Conservation (phyloP, 1,140 invertebrate genomes). For the Ridgeia piscesae region DNA sequence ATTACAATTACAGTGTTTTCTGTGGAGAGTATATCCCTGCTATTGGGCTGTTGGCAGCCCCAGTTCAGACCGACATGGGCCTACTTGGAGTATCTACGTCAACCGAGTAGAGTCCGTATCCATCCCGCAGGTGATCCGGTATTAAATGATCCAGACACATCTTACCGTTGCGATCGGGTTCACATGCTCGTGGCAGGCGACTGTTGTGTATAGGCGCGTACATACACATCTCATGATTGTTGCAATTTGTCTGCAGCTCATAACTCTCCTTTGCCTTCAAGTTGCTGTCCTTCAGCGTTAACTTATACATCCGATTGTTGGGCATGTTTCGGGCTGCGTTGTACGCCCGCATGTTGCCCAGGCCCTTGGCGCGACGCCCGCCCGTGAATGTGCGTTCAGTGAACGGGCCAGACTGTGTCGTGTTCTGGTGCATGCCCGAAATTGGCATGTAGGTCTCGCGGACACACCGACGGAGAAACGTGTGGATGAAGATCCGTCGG, state of each 20-base stretch:
- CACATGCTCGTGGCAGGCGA: not conserved
- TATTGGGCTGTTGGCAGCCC: not conserved
- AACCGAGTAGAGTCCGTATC: not conserved
- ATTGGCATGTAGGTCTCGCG: conserved; percentile 17
- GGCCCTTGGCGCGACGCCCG: not conserved
- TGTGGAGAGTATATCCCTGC: not conserved
- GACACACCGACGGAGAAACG: conserved; percentile 69
- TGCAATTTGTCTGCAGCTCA: not conserved
- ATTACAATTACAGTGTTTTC: not conserved
- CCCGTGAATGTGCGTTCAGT: not conserved
- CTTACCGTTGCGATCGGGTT: not conserved
- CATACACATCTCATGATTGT: not conserved
- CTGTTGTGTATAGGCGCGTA: not conserved
- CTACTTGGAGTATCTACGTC: not conserved
- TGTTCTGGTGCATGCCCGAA: conserved; percentile 12
- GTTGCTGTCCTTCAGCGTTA: not conserved
- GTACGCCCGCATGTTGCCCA: not conserved
- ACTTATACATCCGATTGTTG: not conserved
- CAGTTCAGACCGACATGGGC: not conserved
- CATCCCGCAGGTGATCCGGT: not conserved
- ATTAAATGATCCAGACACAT: not conserved
- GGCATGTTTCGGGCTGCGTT: not conserved
- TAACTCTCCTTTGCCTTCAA: not conserved
- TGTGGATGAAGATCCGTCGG: conserved; percentile 81
- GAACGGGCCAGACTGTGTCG: not conserved